Conservation (phyloP, 2,888 invertebrate species). For the Agonum fuliginosum region DNA sequence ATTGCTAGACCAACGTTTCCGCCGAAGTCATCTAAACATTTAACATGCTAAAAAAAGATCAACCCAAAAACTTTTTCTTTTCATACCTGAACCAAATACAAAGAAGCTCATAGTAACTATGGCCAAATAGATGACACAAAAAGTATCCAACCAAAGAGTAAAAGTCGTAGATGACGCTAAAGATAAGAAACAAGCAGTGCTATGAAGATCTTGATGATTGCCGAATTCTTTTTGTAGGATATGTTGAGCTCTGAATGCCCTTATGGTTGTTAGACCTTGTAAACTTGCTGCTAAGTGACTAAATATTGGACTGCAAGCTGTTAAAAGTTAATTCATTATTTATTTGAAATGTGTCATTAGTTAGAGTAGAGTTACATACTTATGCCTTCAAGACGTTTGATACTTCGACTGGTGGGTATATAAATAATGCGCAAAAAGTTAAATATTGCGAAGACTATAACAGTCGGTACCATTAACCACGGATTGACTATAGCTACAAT, state of each 20-base stretch:
- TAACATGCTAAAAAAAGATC: too few relatives aligned
- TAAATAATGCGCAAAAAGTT: constrained; percentile 79
- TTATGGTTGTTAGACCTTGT: constrained; percentile 86
- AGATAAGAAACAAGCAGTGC: constrained; percentile 81
- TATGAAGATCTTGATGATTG: constrained; percentile 78
- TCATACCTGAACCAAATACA: constrained; percentile 70
- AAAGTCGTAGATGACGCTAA: constrained; percentile 80
- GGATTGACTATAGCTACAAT: constrained; percentile 77
- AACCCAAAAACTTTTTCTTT: constrained; percentile 30
- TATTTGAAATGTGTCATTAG: background rate
- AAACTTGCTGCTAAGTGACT: constrained; percentile 87
- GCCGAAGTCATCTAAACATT: constrained; percentile 67
- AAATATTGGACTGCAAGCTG: constrained; percentile 90
- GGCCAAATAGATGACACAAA: constrained; percentile 79
- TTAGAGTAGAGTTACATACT: constrained; percentile 70
- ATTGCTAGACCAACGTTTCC: constrained; percentile 81
- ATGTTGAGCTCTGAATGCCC: constrained; percentile 83
- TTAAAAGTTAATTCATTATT: constrained; percentile 61
- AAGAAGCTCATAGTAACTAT: constrained; percentile 81
- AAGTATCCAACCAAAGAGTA: constrained; percentile 79
- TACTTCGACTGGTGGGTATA: constrained; percentile 81
- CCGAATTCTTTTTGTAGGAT: constrained; percentile 77
- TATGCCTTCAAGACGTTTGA: constrained; percentile 81
- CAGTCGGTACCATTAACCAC: constrained; percentile 72
- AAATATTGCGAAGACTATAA: constrained; percentile 78